Base-by-base conservation (phyloP, 2,888 invertebrate genomes). In the Cataglyphis rosenhaueri region DNA sequence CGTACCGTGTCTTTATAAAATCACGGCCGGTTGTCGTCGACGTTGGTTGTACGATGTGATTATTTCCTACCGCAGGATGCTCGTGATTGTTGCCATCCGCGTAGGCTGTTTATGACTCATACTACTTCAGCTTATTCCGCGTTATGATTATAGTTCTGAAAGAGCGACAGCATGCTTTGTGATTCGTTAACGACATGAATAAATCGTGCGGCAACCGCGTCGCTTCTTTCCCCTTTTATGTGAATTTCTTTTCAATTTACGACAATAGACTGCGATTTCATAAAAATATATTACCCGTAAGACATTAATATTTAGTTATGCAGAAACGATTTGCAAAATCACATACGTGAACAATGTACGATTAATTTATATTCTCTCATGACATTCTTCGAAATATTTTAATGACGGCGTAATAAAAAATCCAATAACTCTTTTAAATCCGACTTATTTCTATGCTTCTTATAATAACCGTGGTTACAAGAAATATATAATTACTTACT, bases 81-180 rank as follows among this genome's bases (percentile, higher is more conserved):
- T 68, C 70, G 70, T 68, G 76, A 78, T 78, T 78, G 76, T 78
- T 78, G 76, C 57, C 76, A 78, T 78, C 68, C 76, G 68, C 68
- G 76, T 78, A 68, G 76, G 76, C 68, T 68, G 68, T 68, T 78
- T 68, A 44, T 78, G 76, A 78, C 57, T 78, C 76, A 68, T 75
- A n/a, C 57, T 41, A 57, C 68, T 68, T 78, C 41, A 68, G 57
- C 68, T 78, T 68, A 68, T 78, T 78, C 76, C 76, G 76, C 76
- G 68, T 78, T 78, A 78, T 57, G 76, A 68, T 78, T 76, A 59
- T 78, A 68, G 41, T 68, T 41, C 29, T 57, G 41, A 68, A 68
- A 78, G 76, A 78, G 57, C 68, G 70, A 21, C 68, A 78, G 68
- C 29, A 57, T 32, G 41, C 76, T 78, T 78, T 78, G 68, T 68